Percentiles rank a stretch among this genome's conserved stretches.
Evolutionary conservation across 2,888 invertebrate species (phyloP).

Genomic region (Lasioglossum morio): DNA sequence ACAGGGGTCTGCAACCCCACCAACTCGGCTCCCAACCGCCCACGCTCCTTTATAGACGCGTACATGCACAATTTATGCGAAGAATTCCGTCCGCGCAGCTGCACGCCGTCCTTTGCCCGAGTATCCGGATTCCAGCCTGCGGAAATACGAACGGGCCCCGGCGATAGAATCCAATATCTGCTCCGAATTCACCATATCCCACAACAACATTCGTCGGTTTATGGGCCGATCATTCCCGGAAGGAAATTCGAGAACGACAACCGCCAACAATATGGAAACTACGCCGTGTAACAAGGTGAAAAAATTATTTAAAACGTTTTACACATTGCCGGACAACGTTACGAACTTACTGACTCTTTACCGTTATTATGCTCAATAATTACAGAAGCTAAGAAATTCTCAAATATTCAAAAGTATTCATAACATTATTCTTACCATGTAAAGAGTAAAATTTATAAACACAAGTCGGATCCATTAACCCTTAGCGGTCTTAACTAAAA

Average conservation of each 20-base stretch:
- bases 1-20: constrained; percentile 54
- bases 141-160: constrained; percentile 59
- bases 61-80: constrained; percentile 71
- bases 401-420: too few relatives aligned
- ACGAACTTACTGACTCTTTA: too few relatives aligned
- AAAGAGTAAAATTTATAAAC: too few relatives aligned
- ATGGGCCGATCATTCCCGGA: not conserved
- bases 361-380: too few relatives aligned
- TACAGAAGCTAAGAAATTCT: too few relatives aligned
- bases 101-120: constrained; percentile 55
- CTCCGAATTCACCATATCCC: constrained; percentile 13
- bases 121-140: constrained; percentile 70
- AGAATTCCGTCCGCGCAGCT: constrained; percentile 72
- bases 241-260: not conserved
- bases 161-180: not conserved
- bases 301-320: not conserved
- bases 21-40: constrained; percentile 51
- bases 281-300: not conserved
- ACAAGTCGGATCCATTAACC: too few relatives aligned
- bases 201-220: not conserved
- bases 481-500: too few relatives aligned
- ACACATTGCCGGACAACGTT: too few relatives aligned
- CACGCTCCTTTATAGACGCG: constrained; percentile 58
- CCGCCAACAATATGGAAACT: not conserved
- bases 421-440: too few relatives aligned